Evolutionary conservation across 2,888 invertebrate species (phyloP).

Genomic region (Machimus rusticus): DNA sequence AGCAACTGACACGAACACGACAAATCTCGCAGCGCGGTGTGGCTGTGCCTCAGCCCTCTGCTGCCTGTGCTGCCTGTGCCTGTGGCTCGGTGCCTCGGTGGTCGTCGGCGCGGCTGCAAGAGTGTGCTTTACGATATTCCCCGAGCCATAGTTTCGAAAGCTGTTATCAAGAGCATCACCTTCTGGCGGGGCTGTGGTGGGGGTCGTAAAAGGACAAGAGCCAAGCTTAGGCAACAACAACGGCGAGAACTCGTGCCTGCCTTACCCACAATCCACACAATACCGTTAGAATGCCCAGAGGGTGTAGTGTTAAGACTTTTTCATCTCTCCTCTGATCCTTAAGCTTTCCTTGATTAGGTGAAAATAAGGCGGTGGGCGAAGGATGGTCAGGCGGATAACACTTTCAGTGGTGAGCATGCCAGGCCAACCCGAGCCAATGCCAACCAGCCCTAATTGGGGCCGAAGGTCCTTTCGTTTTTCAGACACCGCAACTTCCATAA

Average conservation of each 20-base stretch:
- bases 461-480: slow-evolving; percentile 31
- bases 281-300: neutral
- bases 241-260: neutral
- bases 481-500: slow-evolving; percentile 35
- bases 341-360: slow-evolving; percentile 53
- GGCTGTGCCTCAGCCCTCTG: neutral
- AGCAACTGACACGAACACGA: slow-evolving; percentile 52
- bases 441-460: slow-evolving; percentile 40
- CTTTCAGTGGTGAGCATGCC: slow-evolving; percentile 43
- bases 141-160: slow-evolving; percentile 45
- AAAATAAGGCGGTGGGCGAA: slow-evolving; percentile 49
- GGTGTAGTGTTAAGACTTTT: slow-evolving; percentile 46
- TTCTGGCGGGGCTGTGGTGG: slow-evolving; percentile 46
- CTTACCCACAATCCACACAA: no score
- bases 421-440: slow-evolving; percentile 39
- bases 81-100: neutral
- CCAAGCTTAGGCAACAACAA: slow-evolving; percentile 28
- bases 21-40: slow-evolving; percentile 47
- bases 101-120: slow-evolving; percentile 24
- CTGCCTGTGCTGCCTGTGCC: no score
- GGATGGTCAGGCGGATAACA: slow-evolving; percentile 41
- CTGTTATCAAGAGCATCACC: slow-evolving; percentile 50
- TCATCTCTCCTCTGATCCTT: slow-evolving; percentile 50
- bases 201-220: slow-evolving; percentile 41
- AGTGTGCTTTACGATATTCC: slow-evolving; percentile 44